Percentiles rank a stretch among this genome's conserved stretches.
Evolutionary conservation across 2,888 invertebrate genomes (phyloP).

Genomic region (Heliconius hortense): DNA sequence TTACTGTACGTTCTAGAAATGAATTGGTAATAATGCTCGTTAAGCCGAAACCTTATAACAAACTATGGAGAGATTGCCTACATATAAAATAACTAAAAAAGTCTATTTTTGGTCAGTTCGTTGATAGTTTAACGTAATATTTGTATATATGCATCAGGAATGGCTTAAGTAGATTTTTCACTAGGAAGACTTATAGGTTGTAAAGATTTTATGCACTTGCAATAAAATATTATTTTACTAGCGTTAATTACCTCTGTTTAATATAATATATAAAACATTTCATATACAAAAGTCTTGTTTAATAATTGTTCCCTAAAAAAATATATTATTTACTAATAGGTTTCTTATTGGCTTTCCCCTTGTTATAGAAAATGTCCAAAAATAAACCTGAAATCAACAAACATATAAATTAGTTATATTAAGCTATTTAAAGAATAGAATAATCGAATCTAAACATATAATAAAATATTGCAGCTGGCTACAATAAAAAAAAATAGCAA

Average conservation of each 20-base stretch:
- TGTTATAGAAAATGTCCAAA: slow-evolving; percentile 88
- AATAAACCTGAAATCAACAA: slow-evolving; percentile 85
- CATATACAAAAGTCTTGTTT: neutral
- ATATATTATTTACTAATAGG: slow-evolving; percentile 52
- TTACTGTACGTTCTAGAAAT: too few relatives aligned
- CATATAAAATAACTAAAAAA: too few relatives aligned
- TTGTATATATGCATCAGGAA: neutral
- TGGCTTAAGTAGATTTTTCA: neutral
- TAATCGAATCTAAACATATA: too few relatives aligned
- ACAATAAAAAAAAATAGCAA: too few relatives aligned
- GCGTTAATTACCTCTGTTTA: neutral
- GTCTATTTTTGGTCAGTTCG: too few relatives aligned
- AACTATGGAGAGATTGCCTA: too few relatives aligned
- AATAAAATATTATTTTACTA: neutral
- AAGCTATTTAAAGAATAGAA: too few relatives aligned
- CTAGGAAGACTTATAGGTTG: neutral
- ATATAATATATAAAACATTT: neutral
- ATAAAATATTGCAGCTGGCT: too few relatives aligned
- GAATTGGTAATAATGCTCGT: too few relatives aligned
- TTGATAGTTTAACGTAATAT: too few relatives aligned
- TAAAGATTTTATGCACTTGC: neutral
- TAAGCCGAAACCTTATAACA: too few relatives aligned
- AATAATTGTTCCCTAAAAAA: slow-evolving; percentile 4
- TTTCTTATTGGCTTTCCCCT: slow-evolving; percentile 63
- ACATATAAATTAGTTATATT: too few relatives aligned